Base-by-base conservation (phyloP, 2,888 invertebrate genomes). In the Philaethria dido region DNA sequence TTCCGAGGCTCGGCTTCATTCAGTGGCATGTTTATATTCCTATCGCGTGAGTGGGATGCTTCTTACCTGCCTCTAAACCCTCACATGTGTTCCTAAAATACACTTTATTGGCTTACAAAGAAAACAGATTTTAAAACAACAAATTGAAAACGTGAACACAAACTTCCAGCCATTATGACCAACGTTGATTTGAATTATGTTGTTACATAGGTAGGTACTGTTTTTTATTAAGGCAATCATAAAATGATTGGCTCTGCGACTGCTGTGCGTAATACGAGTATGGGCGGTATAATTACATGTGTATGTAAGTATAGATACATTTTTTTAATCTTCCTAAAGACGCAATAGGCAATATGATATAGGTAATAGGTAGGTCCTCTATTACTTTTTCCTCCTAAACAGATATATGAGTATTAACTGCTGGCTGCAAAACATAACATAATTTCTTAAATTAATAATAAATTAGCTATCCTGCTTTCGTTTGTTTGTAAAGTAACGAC, bases 181-280 rank as follows among this genome's bases (percentile, higher is more conserved):
- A 82, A 85, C 83, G 83, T 80, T 78, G 77, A 77, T 80, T 82
- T 87, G 83, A 87, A 83, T 82, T 85, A 87, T 80, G 80, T 78
- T 75, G 78, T 80, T 80, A 29, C 33, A 47, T 60, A 77, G 72
- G 72, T 69, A 77, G 75, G 78, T 79, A 78, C 72, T 74, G 74
- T 78, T 78, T 73, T 75, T 75, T 75, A 79, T 77, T 80, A 75
- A 75, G 76, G 79, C 78, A 80, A 83, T 79, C 79, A 80, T 74
- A 72, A 73, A 72, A 72, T 70, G 73, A 78, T 75, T 71, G 54
- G 50, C 25, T 50, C 8, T 50, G 16, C 29, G 50, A 42, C 52
- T 57, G 33, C 45, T 44, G 42, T 60, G 42, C 20, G 45, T 62
- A 44, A 62, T 52, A 66, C 20, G 14, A 47, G 16, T 45, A 33